Base-by-base conservation (phyloP, 2,888 invertebrate species). In the Perizoma flavofasciatum region DNA sequence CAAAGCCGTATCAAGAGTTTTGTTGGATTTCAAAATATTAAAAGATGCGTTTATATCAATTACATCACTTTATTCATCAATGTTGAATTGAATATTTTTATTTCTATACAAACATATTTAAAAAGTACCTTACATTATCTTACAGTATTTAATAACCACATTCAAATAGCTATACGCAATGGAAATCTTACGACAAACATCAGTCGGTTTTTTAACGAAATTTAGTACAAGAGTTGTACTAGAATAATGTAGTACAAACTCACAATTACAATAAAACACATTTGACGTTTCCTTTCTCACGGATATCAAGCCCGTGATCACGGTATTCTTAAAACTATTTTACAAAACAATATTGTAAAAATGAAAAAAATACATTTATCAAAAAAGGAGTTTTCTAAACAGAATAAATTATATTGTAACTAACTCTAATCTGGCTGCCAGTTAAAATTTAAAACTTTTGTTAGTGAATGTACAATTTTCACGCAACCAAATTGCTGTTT, bases 31-130 rank as follows among this genome's bases (percentile, higher is more conserved):
- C 5, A 50, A 32, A 50, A 44, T 50, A 66, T 68, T 71, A 73
- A 74, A 69, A 58, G 62, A 50, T 59, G 49, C 5, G 44, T 49
- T 57, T 59, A 52, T 57, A 67, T 86, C 83, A 86, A 87, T 83
- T 75, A 86, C 84, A 86, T 87, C 86, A 86, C 84, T 89, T 89
- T 89, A 89, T 88, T 88, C 57, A 58, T 79, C 85, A 86, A 88
- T 87, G 83, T 78, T 83, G 85, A 88, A 86, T 88, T 85, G 89
- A 88, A 87, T 84, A 86, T 88, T 90, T 89, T 88, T 80, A 88
- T 83, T 77, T 88, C 88, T 89, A 89, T 89, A 88, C 88, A 90
- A 87, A 89, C 89, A 89, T 85, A 87, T 86, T 89, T 86, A 86
- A 88, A 89, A 80, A 76, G 55, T 58, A 62, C 62, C 62, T 78